Base-by-base conservation (phyloP, 2,113 vertebrate genomes). In the Pagrus major region DNA sequence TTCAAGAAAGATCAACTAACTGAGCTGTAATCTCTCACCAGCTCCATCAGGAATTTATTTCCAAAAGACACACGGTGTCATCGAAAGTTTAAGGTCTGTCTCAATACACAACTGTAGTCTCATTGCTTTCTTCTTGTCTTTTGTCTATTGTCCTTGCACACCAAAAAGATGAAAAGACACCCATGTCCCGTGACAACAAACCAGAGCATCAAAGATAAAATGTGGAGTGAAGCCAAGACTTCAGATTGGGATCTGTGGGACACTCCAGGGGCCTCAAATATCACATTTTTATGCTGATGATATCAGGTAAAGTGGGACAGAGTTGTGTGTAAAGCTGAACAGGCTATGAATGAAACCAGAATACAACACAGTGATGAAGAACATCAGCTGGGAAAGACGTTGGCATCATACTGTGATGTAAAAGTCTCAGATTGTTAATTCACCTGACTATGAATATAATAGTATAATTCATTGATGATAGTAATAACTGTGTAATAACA, bases 241-340 rank as follows among this genome's bases (percentile, higher is more conserved):
- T 81, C 5, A 67, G 25, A 77, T 29, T 11, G 3, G 12, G 16
- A 69, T 46, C 39, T 77, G n/a, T 70, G 14, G 29, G 54, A 69
- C 35, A 61, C 14, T 46, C n/a, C 11, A 39, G 15, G 20, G 42
- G 33, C 73, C 59, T 89, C 51, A 78, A 78, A 73, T 85, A 51
- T 81, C 56, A 5, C 12, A 29, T 74, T 59, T 64, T 70, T 52
- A 51, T 47, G 18, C 35, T 67, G 71, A 79, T 64, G 55, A 33
- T 25, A 67, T 46, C 71, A 67, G 31, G 39, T 67, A 35, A 83
- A 61, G 35, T 49, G 44, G 68, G 44, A 46, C 66, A 71, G 21
- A 21, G 58, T 25, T 51, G 54, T n/a, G 41, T 27, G 55, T 18
- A 51, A 69, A 76, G 61, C 54, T 46, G 18, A 77, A 63, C 31